These are phyloP conservation scores for Coregonus ussuriensis DNA, from an alignment of 2,797 vertebrate species.

Conservation along the genomic window DNA sequence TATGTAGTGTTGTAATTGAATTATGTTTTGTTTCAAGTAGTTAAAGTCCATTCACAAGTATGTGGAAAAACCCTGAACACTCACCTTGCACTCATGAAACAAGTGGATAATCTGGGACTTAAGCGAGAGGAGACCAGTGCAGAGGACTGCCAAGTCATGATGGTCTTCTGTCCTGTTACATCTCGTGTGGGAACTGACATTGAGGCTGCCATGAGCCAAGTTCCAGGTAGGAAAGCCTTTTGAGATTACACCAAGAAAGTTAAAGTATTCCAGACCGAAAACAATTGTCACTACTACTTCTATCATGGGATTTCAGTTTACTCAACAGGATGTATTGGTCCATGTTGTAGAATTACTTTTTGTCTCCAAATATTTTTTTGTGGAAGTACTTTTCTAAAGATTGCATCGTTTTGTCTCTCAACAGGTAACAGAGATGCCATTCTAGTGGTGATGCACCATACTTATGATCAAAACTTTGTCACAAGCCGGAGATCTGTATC, in stretches of 20 bases:
- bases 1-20: too few relatives aligned
- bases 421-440: slow-evolving; percentile 49
- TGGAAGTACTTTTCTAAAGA: not conserved
- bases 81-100: not conserved
- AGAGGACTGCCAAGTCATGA: not conserved
- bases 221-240: slow-evolving; percentile 40
- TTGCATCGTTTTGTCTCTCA: slow-evolving; percentile 7
- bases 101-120: not conserved
- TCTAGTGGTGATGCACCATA: slow-evolving; percentile 64
- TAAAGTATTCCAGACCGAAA: not conserved
- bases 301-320: not conserved
- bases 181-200: slow-evolving; percentile 43
- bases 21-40: slow-evolving; percentile 2
- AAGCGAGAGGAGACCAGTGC: not conserved
- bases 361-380: not conserved
- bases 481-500: too few relatives aligned
- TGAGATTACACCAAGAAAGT: not conserved
- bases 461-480: rapidly evolving
- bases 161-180: slow-evolving; percentile 58
- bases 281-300: too few relatives aligned
- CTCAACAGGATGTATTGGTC: not conserved
- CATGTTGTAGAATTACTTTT: not conserved
- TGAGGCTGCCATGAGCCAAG: slow-evolving; percentile 1
- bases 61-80: slow-evolving; percentile 32
- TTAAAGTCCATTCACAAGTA: slow-evolving; percentile 28